Conservation (phyloP, 2,113 vertebrate genomes). For the Pedetes capensis region DNA sequence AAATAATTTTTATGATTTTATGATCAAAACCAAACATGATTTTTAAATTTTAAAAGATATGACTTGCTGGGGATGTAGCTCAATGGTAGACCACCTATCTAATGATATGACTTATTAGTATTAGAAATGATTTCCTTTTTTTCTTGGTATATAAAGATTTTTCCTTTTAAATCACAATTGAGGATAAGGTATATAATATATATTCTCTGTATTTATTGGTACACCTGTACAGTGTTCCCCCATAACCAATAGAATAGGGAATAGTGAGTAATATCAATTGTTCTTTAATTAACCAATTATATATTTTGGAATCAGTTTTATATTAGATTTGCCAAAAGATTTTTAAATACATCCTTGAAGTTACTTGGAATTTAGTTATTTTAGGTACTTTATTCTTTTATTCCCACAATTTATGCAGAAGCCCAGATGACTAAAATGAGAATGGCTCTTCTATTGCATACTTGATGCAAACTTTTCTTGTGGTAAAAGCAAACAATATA, state of each 20-base stretch:
- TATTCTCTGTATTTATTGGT: neutral
- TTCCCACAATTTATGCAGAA: neutral
- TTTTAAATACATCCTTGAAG: neutral
- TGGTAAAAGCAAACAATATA: neutral
- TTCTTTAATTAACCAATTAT: neutral
- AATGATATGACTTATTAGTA: neutral
- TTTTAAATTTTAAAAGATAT: too few species aligned
- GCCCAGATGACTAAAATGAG: neutral
- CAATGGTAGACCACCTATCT: too few species aligned
- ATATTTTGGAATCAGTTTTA: neutral
- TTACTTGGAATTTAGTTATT: neutral
- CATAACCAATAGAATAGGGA: neutral
- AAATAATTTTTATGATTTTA: too few species aligned
- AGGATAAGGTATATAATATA: neutral
- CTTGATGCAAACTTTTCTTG: neutral
- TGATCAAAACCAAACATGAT: too few species aligned
- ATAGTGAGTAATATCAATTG: neutral
- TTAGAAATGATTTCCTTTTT: neutral
- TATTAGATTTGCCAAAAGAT: neutral
- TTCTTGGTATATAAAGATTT: neutral
- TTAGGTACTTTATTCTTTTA: neutral
- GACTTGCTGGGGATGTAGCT: too few species aligned
- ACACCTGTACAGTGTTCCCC: neutral
- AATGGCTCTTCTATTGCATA: neutral
- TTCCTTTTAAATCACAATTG: neutral